Base-by-base conservation (phyloP, 92 coral and sea anemone genomes). In the Blastomussa wellsi region DNA sequence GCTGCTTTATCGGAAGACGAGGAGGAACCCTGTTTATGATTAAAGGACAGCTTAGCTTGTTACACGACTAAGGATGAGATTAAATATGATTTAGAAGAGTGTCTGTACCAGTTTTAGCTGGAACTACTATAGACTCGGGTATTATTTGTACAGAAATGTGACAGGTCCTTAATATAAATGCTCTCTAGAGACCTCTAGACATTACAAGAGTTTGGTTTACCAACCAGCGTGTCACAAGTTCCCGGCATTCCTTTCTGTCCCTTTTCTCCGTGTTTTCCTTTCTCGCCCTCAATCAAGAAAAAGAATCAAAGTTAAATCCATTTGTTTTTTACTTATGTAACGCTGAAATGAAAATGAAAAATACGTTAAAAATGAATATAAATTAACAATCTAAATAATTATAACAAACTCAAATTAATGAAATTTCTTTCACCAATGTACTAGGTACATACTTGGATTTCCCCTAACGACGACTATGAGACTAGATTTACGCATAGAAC, bases 211-310 rank as follows among this genome's bases (percentile, higher is more conserved):
- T 0, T 17, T 26, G 44, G n/a, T 28, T 44, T 28, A 9, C 8
- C 1, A 41, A 67, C 77, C 85, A 29, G 66, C 29, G 6, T 1
- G 35, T 52, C 67, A 44, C 77, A 67, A 47, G 62, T 81, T 81
- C 85, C 85, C 51, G 78, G 77, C 77, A 81, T 33, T 47, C 85
- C 77, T 67, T 52, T 81, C 77, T 31, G 64, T 31, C 85, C 85
- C 17, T 68, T 47, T 68, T 26, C 48, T 24, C 82, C 72, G 2
- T 26, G 82, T 37, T n/a, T 4, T 81, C 85, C 85, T 47, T 81
- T 68, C 14, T 79, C 26, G 37, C 83, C 85, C 85, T 66, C 42
- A 19, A 66, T 17, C 31, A 65, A 35, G 39, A 17, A 33, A 0
- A 3, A 19, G 0, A 13, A 31, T 14, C 2, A 24, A 4, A 62